Evolutionary conservation across 2,888 invertebrate genomes (phyloP).

Genomic region (Acleris sparsana): DNA sequence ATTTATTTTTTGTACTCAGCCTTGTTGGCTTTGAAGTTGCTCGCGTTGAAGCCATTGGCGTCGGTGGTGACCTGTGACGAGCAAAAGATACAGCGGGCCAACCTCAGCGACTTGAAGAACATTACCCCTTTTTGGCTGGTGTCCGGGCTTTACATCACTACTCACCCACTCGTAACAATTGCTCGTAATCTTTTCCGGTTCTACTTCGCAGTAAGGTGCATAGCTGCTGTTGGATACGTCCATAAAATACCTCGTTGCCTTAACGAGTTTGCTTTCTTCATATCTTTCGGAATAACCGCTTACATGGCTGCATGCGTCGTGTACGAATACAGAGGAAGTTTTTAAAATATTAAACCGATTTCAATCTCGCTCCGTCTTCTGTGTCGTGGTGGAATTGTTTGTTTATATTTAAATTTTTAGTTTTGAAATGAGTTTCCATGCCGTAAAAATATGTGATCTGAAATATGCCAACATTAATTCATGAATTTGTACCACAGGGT

Average conservation of each 20-base stretch:
- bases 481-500: too few species aligned
- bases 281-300: conserved; percentile 15
- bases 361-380: too few species aligned
- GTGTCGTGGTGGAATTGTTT: not conserved
- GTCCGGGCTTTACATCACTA: conserved; percentile 53
- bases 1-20: conserved; percentile 63
- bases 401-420: not conserved
- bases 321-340: not conserved
- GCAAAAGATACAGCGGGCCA: conserved; percentile 54
- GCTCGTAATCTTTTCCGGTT: conserved; percentile 12
- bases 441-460: too few species aligned
- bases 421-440: too few species aligned
- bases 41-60: conserved; percentile 56
- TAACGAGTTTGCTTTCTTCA: conserved; percentile 8
- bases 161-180: conserved; percentile 48
- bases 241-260: not conserved
- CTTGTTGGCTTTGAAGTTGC: conserved; percentile 55
- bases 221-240: conserved; percentile 7
- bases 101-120: conserved; percentile 62
- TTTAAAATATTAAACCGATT: not conserved
- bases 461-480: too few species aligned
- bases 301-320: conserved; percentile 21
- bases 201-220: conserved; percentile 4
- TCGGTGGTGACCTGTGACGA: conserved; percentile 55
- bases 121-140: conserved; percentile 64